Evolutionary conservation across 2,888 invertebrate species (phyloP).

Genomic region (Lamellibrachia columna): DNA sequence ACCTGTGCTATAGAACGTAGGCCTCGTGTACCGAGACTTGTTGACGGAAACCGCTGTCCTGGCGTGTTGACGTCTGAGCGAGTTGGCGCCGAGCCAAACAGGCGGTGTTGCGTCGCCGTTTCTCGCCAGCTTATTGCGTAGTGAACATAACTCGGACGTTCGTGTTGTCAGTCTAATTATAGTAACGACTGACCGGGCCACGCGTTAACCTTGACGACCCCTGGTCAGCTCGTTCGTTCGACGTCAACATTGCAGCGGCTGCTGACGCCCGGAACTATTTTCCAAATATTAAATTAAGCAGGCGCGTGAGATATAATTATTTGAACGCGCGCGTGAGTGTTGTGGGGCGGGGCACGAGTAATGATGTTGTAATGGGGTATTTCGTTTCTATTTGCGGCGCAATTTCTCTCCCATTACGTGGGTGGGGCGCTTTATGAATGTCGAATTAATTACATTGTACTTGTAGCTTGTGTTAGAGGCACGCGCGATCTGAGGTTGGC

Average conservation of each 20-base stretch:
- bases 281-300: not conserved
- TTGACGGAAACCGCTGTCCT: not conserved
- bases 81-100: not conserved
- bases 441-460: not conserved
- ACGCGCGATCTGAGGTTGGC: not conserved
- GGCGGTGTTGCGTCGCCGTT: not conserved
- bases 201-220: not conserved
- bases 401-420: not conserved
- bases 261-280: not conserved
- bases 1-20: not conserved
- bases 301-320: not conserved
- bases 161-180: not conserved
- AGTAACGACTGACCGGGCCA: constrained; percentile 4
- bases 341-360: not conserved
- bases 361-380: not conserved
- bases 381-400: not conserved
- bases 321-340: too few relatives aligned
- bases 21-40: not conserved
- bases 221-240: not conserved
- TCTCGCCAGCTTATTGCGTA: not conserved
- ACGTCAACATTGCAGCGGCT: not conserved
- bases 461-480: not conserved
- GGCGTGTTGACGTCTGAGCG: not conserved
- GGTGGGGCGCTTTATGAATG: not conserved
- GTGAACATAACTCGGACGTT: not conserved